Percentiles rank a stretch among this genome's conserved stretches.
These are phyloP conservation scores for Xenentodon cancila DNA, from an alignment of 2,797 vertebrate species.

Conservation along the genomic window DNA sequence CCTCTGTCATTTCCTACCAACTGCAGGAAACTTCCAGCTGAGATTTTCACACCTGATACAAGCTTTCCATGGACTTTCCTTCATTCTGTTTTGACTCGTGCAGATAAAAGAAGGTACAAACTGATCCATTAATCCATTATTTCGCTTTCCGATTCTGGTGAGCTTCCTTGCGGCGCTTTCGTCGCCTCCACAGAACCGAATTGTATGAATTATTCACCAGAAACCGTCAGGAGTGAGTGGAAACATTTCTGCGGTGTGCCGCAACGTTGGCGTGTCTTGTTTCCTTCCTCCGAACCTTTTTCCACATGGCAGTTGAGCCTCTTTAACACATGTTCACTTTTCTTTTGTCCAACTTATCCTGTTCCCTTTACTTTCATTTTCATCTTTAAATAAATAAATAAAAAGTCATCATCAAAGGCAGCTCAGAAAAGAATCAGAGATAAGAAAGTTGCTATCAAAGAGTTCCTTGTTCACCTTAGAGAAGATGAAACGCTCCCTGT, in stretches of 20 bases:
- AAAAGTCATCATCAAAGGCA: constrained; percentile 39
- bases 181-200: constrained; percentile 33
- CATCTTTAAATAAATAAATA: too few species aligned
- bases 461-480: constrained; percentile 64
- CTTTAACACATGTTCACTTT: constrained; percentile 28
- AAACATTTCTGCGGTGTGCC: constrained; percentile 25
- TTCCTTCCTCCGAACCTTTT: constrained; percentile 27
- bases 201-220: constrained; percentile 67
- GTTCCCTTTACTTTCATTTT: constrained; percentile 27
- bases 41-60: constrained; percentile 25
- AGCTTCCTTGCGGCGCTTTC: constrained; percentile 29
- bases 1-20: constrained; percentile 28
- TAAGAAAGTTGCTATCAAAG: constrained; percentile 65
- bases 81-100: constrained; percentile 35
- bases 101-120: constrained; percentile 18
- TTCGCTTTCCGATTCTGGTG: constrained; percentile 34
- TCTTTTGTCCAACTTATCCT: constrained; percentile 6
- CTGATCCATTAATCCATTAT: constrained; percentile 37
- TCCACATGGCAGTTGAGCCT: constrained; percentile 2
- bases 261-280: constrained; percentile 23
- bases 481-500: constrained; percentile 67
- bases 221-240: constrained; percentile 29
- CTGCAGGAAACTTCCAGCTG: constrained; percentile 23
- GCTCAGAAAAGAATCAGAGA: constrained; percentile 55
- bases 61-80: constrained; percentile 2